Conservation (phyloP, 2,113 vertebrate genomes). For the Ammodramus savannarum region DNA sequence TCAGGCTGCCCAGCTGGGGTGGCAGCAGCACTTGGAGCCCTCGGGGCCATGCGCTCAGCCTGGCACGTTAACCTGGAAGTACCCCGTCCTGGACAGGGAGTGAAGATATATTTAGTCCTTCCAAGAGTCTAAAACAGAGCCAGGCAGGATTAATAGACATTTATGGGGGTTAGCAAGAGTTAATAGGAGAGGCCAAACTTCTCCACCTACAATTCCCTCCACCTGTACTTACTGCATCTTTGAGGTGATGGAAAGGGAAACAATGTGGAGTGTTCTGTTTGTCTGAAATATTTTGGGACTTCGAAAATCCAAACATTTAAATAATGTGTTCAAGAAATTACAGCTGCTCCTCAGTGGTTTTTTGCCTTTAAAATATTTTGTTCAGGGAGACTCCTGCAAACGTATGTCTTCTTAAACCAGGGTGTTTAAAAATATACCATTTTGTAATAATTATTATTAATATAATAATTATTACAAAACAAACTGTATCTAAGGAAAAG, state of each 20-base stretch:
- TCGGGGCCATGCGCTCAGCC: accelerated
- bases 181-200: not conserved
- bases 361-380: not conserved
- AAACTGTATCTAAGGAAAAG: not conserved
- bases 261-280: not conserved
- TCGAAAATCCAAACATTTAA: not conserved
- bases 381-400: not conserved
- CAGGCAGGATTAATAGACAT: not conserved
- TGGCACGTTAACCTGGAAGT: not conserved
- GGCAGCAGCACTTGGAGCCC: accelerated
- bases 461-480: not conserved
- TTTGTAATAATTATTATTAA: not conserved
- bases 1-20: not conserved
- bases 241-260: not conserved
- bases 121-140: not conserved
- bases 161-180: not conserved
- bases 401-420: not conserved
- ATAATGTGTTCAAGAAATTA: not conserved
- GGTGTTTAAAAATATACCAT: not conserved
- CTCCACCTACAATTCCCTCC: not conserved
- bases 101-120: not conserved
- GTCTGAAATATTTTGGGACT: not conserved
- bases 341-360: not conserved
- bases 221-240: not conserved
- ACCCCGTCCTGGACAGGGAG: not conserved